Base-by-base conservation (phyloP, 2,113 vertebrate species). In the Tupaia chinensis region DNA sequence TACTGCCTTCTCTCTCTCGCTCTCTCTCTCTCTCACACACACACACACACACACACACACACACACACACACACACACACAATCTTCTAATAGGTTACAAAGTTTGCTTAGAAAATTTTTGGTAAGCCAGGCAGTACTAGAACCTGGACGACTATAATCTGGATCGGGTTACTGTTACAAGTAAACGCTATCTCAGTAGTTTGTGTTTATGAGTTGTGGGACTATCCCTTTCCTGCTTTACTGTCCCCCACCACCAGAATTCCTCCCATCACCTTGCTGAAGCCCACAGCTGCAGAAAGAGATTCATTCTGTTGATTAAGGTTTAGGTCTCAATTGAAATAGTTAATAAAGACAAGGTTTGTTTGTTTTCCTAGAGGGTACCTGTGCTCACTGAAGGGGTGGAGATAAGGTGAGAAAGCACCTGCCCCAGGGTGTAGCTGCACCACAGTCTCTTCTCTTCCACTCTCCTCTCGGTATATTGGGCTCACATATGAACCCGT, bases 161-260 rank as follows among this genome's bases (percentile, higher is more conserved):
- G 13, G 6, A 84, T 22, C 63, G 16, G 14, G 9, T 3, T 54
- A 16, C 44, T 74, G 2, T 7, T 10, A 11, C 0, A 0, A 73
- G 15, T 19, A 79, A 53, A 78, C 0, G 1, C 12, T 5, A 29
- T n/a, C 27, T 69, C 19, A 27, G 10, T 0, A 23, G 2, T 34
- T 7, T 11, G 61, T 66, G 44, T 70, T 25, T 14, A 19, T 1
- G 1, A 63, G 6, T 16, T 10, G 58, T 11, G 14, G 25, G 11
- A 85, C 56, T 11, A 79, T 6, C 3, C 11, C 6, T 87, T 34
- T 44, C 69, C 20, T 34, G 77, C 19, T 86, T 76, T 5, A 19
- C 34, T 78, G 34, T 68, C 54, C 27, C 54, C 82, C 22, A 34
- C 19, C 80, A 34, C 53, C 32, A 54, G 17, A 29, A 86, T 3